Evolutionary conservation across 2,888 invertebrate genomes (phyloP).

Genomic region (Acanthosepion pharaonis): DNA sequence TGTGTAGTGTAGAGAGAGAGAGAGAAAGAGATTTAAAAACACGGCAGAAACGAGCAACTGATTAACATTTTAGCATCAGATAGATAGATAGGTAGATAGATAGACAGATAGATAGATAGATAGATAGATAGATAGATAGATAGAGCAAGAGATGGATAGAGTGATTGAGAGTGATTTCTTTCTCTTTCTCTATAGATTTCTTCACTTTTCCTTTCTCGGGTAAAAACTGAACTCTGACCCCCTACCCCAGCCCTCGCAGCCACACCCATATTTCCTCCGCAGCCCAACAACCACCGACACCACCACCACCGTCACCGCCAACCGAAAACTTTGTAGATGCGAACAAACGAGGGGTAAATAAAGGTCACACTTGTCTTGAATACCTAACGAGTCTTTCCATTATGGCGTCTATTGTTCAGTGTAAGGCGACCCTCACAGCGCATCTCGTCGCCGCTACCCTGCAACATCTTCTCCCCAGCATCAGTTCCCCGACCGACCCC

Average conservation of each 20-base stretch:
- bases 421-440: background rate
- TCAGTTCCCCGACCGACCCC: background rate
- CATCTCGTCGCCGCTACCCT: background rate
- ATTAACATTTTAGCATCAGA: no score
- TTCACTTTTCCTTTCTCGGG: background rate
- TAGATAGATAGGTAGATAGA: no score
- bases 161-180: no score
- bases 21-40: background rate
- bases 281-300: background rate
- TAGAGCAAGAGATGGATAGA: no score
- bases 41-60: background rate
- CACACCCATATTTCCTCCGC: background rate
- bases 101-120: background rate
- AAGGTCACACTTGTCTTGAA: background rate
- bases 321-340: background rate
- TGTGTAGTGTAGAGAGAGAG: no score
- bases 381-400: background rate
- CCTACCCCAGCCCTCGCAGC: background rate
- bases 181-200: no score
- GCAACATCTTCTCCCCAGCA: background rate
- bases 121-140: background rate
- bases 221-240: background rate
- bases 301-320: background rate
- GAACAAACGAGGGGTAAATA: background rate
- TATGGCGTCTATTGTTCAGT: background rate